A percentile compares a stretch with the other conserved stretches of the same genome.
These are phyloP conservation scores for Bombus pyrosoma DNA, from an alignment of 1,140 invertebrate species.

Conservation along the genomic window DNA sequence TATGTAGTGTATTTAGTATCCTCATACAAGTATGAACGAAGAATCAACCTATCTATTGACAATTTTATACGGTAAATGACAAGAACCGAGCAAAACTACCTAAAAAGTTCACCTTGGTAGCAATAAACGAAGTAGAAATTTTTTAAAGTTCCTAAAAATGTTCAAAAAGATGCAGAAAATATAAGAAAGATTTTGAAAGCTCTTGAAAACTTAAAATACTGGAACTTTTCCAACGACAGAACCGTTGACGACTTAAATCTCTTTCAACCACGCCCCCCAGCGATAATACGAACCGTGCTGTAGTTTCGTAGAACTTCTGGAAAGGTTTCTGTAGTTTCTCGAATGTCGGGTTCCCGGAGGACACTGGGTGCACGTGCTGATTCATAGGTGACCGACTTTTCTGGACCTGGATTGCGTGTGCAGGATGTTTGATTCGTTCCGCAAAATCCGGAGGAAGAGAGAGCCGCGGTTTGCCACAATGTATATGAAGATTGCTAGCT, in stretches of 20 bases:
- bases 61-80: no score
- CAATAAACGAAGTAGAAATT: no score
- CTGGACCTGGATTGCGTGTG: constrained; percentile 27
- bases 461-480: constrained; percentile 35
- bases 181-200: background rate
- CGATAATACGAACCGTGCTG: background rate
- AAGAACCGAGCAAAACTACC: no score
- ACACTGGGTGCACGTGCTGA: background rate
- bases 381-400: constrained; percentile 41
- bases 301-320: background rate
- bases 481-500: constrained; percentile 37
- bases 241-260: background rate
- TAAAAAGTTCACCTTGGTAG: no score
- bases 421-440: constrained; percentile 39
- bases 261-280: background rate
- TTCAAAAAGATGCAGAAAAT: no score
- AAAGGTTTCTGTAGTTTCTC: no score
- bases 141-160: no score
- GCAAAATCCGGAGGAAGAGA: constrained; percentile 41
- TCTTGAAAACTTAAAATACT: background rate
- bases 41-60: no score
- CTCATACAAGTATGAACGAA: no score
- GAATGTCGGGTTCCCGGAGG: background rate
- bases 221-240: background rate
- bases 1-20: no score